Evolutionary conservation across 2,797 vertebrate species (phyloP), one percentile per base, ranked within the genome.

Genomic region (Enteromius viviparus): DNA sequence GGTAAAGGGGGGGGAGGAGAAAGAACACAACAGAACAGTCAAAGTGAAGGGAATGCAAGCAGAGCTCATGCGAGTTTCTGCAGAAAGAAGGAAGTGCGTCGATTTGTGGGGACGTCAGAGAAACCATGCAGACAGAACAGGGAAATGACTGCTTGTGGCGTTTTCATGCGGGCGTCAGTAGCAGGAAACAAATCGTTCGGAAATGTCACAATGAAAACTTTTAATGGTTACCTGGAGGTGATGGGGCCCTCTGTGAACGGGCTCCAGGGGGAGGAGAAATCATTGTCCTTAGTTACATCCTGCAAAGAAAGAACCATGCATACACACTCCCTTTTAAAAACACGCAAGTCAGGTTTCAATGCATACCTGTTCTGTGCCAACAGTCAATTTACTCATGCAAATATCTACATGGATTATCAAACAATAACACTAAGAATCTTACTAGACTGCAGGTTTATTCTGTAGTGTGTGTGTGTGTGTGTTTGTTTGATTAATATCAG

Each of bases 191-290:
- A 78, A n/a, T 7, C 15, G 9, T 26, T 34, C 53, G 3, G 17
- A 10, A 45, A 45, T 49, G 19, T 42, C 37, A 70, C 42, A 17
- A 45, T 32, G 58, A 64, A 37, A 19, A 47, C 14, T 91, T 91
- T 90, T 90, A 26, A 90, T 88, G 88, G 87, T 86, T 93, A 97
- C 97, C 93, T 97, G 92, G 93, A 87, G 86, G 94, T 95, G 94
- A 96, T 95, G 92, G 95, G 94, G 87, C 95, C 95, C 47, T 99
- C 97, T 72, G 94, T 90, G 90, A 97, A 98, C 75, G 96, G 95
- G 90, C 95, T 98, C 98, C 98, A 99, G 64, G 96, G 96, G 0
- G 96, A 96, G 80, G 95, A 90, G 88, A 97, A 98, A 89, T 97
- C 95, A 65, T 93, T 92, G 83, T 97, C 97, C 90, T 95, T 96